Conservation (phyloP, 2,797 vertebrate genomes). For the Typhlichthys eigenmanni region DNA sequence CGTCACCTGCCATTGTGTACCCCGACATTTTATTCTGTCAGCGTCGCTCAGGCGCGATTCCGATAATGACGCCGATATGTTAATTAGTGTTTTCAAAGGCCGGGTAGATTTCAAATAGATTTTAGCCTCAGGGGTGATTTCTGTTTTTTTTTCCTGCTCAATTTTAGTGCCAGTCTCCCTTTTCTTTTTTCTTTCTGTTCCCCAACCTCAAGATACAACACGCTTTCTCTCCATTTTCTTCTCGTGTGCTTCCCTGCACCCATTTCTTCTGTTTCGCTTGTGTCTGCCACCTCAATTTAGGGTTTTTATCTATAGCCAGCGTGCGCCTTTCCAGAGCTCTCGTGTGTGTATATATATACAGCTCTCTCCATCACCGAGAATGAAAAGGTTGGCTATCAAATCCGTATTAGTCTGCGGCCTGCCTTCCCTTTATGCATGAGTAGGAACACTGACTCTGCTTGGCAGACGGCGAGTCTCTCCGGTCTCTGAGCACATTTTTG, state of each 20-base stretch:
- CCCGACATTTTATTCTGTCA: slow-evolving; percentile 39
- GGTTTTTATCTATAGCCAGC: slow-evolving; percentile 11
- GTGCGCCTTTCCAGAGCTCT: slow-evolving; percentile 40
- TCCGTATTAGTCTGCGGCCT: slow-evolving; percentile 52
- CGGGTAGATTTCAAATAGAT: slow-evolving; percentile 37
- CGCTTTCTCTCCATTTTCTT: slow-evolving; percentile 12
- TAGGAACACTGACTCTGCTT: slow-evolving; percentile 48
- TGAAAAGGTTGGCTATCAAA: slow-evolving; percentile 50
- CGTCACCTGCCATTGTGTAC: slow-evolving; percentile 67
- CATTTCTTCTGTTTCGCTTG: slow-evolving; percentile 1
- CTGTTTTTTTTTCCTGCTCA: slow-evolving; percentile 2
- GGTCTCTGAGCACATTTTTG: slow-evolving; percentile 49
- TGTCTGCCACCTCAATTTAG: slow-evolving; percentile 31
- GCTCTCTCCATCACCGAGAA: slow-evolving; percentile 48
- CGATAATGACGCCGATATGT: slow-evolving; percentile 50
- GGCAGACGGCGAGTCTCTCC: slow-evolving; percentile 41
- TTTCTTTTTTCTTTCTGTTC: neutral
- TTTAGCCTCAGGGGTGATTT: slow-evolving; percentile 27
- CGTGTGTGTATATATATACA: slow-evolving; percentile 10
- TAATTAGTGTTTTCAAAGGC: slow-evolving; percentile 55
- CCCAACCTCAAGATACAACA: neutral
- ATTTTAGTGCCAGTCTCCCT: slow-evolving; percentile 22
- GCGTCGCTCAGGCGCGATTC: slow-evolving; percentile 50
- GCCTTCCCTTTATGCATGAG: slow-evolving; percentile 57
- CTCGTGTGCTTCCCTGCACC: neutral